Evolutionary conservation across 2,888 invertebrate genomes (phyloP).

Genomic region (Calameuta pallipes): DNA sequence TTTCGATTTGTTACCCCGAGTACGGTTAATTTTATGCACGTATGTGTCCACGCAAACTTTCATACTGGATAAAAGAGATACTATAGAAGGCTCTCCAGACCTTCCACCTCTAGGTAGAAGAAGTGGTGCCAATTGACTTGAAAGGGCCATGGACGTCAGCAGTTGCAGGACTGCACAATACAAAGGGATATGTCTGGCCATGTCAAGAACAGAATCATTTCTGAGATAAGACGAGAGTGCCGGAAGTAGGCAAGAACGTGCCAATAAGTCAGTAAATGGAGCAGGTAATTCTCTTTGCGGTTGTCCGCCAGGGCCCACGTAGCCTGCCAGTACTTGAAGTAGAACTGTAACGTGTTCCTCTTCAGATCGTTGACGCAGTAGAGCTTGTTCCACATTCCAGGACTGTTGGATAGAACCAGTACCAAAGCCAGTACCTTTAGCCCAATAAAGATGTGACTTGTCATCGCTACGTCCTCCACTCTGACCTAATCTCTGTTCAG

Average conservation of each 20-base stretch:
- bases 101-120: constrained; percentile 70
- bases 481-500: constrained; percentile 55
- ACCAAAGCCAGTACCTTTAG: constrained; percentile 96
- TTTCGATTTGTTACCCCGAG: constrained; percentile 55
- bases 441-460: constrained; percentile 89
- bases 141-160: constrained; percentile 80
- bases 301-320: constrained; percentile 81
- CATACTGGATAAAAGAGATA: constrained; percentile 86
- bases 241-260: constrained; percentile 86
- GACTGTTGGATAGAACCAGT: constrained; percentile 95
- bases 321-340: constrained; percentile 85
- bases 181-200: constrained; percentile 95
- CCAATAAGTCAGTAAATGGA: constrained; percentile 81
- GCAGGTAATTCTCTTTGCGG: constrained; percentile 72
- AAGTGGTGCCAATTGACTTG: constrained; percentile 72
- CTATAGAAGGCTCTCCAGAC: constrained; percentile 74
- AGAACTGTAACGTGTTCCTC: constrained; percentile 94
- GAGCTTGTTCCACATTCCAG: constrained; percentile 97
- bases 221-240: constrained; percentile 90
- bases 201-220: constrained; percentile 96
- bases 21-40: constrained; percentile 79
- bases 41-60: constrained; percentile 92
- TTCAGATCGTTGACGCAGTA: constrained; percentile 88
- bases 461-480: constrained; percentile 68
- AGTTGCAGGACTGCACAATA: constrained; percentile 88